Base-by-base conservation (phyloP, 2,797 vertebrate genomes). In the Steatocranus sp. region DNA sequence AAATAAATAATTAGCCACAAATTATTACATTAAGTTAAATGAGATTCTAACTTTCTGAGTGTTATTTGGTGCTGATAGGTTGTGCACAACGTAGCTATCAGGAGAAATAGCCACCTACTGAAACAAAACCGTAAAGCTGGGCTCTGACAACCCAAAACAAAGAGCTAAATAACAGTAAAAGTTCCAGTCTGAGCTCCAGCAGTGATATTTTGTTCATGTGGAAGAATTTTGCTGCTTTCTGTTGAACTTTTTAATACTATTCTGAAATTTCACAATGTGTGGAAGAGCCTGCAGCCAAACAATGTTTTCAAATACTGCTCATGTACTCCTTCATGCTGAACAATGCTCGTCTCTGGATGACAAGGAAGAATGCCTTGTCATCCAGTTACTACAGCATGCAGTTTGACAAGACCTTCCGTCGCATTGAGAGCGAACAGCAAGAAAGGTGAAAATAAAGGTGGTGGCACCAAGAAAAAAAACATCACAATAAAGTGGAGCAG, bases 361-460 rank as follows among this genome's bases (percentile, higher is more conserved):
- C n/a, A 25, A 41, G 11, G 3, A 50, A 11, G 15, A 68, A 27
- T 17, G 36, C 5, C 50, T 78, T 50, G 14, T 80, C 38, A 18
- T 78, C 10, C 34, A 38, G n/a, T 76, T 36, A 18, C 56, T 11
- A 61, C 11, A 76, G 30, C 63, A 51, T 80, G 56, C 80, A 84
- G 83, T 34, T 9, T 30, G 49, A 83, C 77, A 68, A 11, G 50
- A 43, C 27, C 32, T 66, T 63, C 56, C 7, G 70, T 81, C 54
- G 51, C 54, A 56, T 48, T 36, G 34, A 63, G 34, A 84, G 75
- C 85, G 18, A 87, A 74, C 58, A 87, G 82, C 61, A 20, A 46
- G 25, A 48, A 48, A 73, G 25, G 74, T 23, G 17, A 12, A 73
- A 70, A 70, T 46, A 75, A 34, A 1, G 34, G 41, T 54, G 17